A percentile compares a stretch with the other conserved stretches of the same genome.
These are phyloP conservation scores for Trichonephila clavipes DNA, from an alignment of 1,140 invertebrate species.

Conservation along the genomic window DNA sequence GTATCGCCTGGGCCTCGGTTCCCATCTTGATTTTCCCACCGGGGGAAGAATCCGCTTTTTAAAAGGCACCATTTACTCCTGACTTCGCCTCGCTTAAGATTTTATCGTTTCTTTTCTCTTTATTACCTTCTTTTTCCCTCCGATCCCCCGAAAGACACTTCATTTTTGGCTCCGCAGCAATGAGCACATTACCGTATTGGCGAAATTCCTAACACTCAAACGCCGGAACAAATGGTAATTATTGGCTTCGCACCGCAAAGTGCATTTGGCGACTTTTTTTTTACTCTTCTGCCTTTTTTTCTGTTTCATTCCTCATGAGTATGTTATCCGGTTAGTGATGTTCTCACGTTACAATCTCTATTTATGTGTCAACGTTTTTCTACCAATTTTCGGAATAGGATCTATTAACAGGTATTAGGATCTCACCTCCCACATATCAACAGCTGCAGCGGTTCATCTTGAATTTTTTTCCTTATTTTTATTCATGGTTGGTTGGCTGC, in stretches of 20 bases:
- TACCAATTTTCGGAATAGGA: background rate
- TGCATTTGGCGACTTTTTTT: background rate
- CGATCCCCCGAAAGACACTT: constrained; percentile 26
- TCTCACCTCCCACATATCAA: background rate
- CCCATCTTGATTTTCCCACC: constrained; percentile 55
- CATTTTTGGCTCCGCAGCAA: constrained; percentile 27
- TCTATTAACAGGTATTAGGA: background rate
- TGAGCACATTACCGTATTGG: constrained; percentile 67
- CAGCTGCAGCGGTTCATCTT: background rate
- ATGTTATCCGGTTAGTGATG: constrained; percentile 56
- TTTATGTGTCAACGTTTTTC: background rate
- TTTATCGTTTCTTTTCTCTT: constrained; percentile 47
- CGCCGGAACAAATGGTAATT: constrained; percentile 56
- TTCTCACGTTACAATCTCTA: constrained; percentile 21
- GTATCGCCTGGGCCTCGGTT: constrained; percentile 47
- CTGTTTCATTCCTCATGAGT: constrained; percentile 3
- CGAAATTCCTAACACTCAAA: constrained; percentile 52
- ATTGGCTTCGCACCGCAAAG: constrained; percentile 39
- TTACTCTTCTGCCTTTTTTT: background rate
- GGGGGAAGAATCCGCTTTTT: constrained; percentile 35
- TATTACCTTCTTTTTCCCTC: constrained; percentile 18
- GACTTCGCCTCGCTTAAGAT: constrained; percentile 49
- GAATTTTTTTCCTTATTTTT: background rate
- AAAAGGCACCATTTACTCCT: constrained; percentile 43
- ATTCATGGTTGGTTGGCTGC: background rate